Base-by-base conservation (phyloP, 37 sponge, comb jelly and placozoan genomes). In the Eunapius fragilis region DNA sequence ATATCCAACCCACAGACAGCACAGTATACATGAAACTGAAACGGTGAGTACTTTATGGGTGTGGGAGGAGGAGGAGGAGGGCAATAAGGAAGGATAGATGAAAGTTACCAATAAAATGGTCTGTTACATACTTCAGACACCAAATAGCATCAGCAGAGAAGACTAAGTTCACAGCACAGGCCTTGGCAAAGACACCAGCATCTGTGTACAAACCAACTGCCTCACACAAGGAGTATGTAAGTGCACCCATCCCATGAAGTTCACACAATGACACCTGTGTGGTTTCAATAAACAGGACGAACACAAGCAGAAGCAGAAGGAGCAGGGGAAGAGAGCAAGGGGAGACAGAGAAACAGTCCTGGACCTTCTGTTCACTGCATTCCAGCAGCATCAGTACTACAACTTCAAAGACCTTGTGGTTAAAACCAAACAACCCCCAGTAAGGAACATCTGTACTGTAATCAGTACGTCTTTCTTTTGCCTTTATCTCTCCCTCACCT, bases 391-490 rank as follows among this genome's bases (percentile, higher is more conserved):
- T 77, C 94, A 97, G 77, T 97, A 92, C 88, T 97, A 95, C 80
- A 84, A 67, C 70, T 93, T 94, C 83, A 95, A 83, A 28, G 94
- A 97, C 72, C 89, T 99, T 3, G 96, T 97, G 19, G 68, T 79
- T 36, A 95, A 88, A 50, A 99, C 99, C 6, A 81, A 89, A 41
- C 99, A 99, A 72, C 99, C 99, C 25, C 91, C 86, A 30, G 96
- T 96, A 48, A 80, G 97, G 74, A 28, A 27, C 58, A 2, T 67
- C 7, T 25, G 25, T 9, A 27, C 26, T 79, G 27, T 47, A 35
- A 25, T 69, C 45, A n/a, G 22, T 79, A 79, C 49, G 7, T 38
- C 3, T 2, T 47, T 17, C 47, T 30, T 41, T 26, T n/a, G n/a
- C n/a, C n/a, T n/a, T n/a, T n/a, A n/a, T n/a, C n/a, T n/a, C n/a